Conservation (phyloP, 2,113 vertebrate species). For the Cyprinus carpio region DNA sequence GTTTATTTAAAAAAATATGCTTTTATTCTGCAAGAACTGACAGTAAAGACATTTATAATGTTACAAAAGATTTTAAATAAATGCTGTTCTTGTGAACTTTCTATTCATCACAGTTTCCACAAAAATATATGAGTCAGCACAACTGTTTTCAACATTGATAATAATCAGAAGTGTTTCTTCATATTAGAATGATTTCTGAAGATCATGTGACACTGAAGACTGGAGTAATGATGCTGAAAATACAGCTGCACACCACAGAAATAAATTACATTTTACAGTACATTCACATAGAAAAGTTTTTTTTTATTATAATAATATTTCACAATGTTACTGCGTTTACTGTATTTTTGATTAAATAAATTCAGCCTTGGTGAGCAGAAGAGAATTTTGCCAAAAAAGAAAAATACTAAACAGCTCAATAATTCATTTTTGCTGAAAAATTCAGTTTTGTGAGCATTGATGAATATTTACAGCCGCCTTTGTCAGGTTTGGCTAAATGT, state of each 20-base stretch:
- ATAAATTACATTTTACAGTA: neutral
- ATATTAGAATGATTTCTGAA: neutral
- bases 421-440: neutral
- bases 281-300: neutral
- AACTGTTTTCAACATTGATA: neutral
- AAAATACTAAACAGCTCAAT: too few species aligned
- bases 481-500: neutral
- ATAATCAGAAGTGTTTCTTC: neutral
- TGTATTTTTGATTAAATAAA: neutral
- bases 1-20: neutral
- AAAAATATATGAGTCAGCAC: too few species aligned
- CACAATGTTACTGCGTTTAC: neutral
- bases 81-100: neutral
- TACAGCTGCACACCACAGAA: neutral
- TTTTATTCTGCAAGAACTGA: neutral
- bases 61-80: neutral
- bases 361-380: neutral
- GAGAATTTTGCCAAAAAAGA: too few species aligned
- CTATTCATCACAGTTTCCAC: neutral
- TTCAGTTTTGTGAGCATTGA: neutral
- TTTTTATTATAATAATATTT: neutral
- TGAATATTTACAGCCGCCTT: neutral
- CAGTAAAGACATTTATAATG: neutral
- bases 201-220: neutral
- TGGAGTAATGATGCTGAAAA: neutral